Evolutionary conservation across 2,888 invertebrate genomes (phyloP), one percentile per base, ranked within the genome.

Genomic region (Charanyca ferruginea): DNA sequence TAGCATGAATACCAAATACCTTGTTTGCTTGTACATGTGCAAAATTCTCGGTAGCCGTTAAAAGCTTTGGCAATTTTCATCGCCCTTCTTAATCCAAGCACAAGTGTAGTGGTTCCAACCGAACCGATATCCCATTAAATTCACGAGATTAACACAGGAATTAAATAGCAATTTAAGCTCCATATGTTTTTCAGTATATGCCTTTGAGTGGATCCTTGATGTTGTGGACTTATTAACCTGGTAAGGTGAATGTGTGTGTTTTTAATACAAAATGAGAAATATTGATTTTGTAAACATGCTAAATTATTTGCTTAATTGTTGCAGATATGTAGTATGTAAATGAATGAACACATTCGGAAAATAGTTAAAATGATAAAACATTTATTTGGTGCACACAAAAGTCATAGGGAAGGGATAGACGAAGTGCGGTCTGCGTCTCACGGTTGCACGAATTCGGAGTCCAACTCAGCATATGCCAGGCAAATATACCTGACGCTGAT

Each of bases 91-190:
- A 74, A 71, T 63, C 51, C 42, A 4, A 20, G 28, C 23, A 18
- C 35, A 48, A 42, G 23, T 62, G 20, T 65, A 35, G 75, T 67
- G 69, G 45, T 55, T 63, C 22, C 18, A 41, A 47, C 28, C 48
- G 35, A 66, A 11, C 23, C 77, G 54, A 66, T 74, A 72, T 59
- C 38, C 77, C 63, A 77, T 77, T 80, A 73, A 73, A 69, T 51
- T 66, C 23, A 51, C 23, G 16, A 57, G 69, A 65, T 80, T 73
- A 73, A 6, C 32, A 20, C 41, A 28, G 54, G 52, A 65, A 73
- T 80, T 69, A 69, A 80, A 69, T 58, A 69, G 55, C 59, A 57
- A 64, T 80, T 64, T 69, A 65, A 73, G 20, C 49, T n/a, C 9
- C 35, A 35, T 49, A 62, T 44, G 61, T 48, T 73, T 35, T 32